Evolutionary conservation across 2,797 vertebrate species (phyloP).

Genomic region (Gila robusta): DNA sequence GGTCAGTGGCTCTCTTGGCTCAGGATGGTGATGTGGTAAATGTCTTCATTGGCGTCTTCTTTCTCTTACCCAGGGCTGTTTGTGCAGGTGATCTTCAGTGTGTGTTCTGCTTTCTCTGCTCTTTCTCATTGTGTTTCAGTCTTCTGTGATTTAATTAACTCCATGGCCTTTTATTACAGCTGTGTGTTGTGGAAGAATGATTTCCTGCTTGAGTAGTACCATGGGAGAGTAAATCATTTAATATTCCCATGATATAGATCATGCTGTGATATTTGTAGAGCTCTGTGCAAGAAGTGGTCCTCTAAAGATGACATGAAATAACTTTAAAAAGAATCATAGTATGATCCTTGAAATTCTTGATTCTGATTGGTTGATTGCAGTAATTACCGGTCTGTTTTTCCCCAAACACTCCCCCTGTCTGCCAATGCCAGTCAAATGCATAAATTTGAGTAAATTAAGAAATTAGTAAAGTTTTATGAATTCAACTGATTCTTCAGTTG

Average conservation of each 20-base stretch:
- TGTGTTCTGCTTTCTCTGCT: neutral
- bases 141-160: neutral
- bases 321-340: neutral
- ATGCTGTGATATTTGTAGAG: neutral
- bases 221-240: slow-evolving; percentile 42
- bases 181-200: slow-evolving; percentile 47
- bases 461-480: neutral
- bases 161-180: slow-evolving; percentile 25
- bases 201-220: slow-evolving; percentile 56
- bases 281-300: slow-evolving; percentile 22
- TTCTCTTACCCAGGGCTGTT: slow-evolving; percentile 1
- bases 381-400: neutral
- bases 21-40: neutral
- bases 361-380: neutral
- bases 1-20: slow-evolving; percentile 19
- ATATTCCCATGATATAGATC: slow-evolving; percentile 13
- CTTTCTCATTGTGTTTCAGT: neutral
- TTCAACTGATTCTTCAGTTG: neutral
- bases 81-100: slow-evolving; percentile 10
- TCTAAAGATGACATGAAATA: neutral
- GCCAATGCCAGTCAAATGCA: neutral
- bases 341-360: neutral
- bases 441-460: neutral
- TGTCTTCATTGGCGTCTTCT: neutral
- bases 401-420: neutral